Conservation (phyloP, 1,140 invertebrate genomes). For the Bombyx mori region DNA sequence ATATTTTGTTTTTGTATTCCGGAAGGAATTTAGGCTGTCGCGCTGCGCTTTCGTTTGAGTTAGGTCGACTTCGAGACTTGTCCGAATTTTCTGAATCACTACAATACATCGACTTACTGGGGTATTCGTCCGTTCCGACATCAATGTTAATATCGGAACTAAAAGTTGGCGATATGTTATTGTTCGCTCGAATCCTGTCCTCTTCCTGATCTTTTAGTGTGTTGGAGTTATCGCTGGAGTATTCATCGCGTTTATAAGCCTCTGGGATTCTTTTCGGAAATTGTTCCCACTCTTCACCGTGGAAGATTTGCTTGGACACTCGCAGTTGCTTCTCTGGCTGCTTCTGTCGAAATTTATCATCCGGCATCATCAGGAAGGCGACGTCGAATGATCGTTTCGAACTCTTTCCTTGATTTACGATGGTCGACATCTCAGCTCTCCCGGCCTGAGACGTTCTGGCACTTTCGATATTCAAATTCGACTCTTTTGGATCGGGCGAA, state of each 20-base stretch:
- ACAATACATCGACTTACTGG: conserved; percentile 60
- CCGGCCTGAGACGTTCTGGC: conserved; percentile 44
- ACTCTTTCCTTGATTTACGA: conserved; percentile 45
- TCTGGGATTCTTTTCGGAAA: conserved; percentile 50
- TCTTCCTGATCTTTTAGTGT: conserved; percentile 59
- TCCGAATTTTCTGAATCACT: conserved; percentile 70
- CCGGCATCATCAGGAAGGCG: conserved; percentile 88
- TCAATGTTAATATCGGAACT: conserved; percentile 69
- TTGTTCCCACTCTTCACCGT: conserved; percentile 60
- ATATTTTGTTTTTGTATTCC: conserved; percentile 73
- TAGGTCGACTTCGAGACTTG: conserved; percentile 60
- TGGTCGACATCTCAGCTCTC: conserved; percentile 51
- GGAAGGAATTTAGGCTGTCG: conserved; percentile 59
- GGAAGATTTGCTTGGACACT: conserved; percentile 68
- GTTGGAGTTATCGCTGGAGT: conserved; percentile 49
- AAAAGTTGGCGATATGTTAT: conserved; percentile 64
- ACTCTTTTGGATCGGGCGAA: conserved; percentile 54
- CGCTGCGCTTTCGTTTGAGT: conserved; percentile 66
- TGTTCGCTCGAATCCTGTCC: conserved; percentile 55
- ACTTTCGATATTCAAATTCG: conserved; percentile 58
- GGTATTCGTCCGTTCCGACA: conserved; percentile 69
- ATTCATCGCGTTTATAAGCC: conserved; percentile 54
- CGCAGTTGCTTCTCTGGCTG: conserved; percentile 75
- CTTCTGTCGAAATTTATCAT: conserved; percentile 81
- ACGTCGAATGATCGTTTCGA: conserved; percentile 88